Evolutionary conservation across 1,140 invertebrate genomes (phyloP).

Genomic region (Pseudomyrmex concolor): DNA sequence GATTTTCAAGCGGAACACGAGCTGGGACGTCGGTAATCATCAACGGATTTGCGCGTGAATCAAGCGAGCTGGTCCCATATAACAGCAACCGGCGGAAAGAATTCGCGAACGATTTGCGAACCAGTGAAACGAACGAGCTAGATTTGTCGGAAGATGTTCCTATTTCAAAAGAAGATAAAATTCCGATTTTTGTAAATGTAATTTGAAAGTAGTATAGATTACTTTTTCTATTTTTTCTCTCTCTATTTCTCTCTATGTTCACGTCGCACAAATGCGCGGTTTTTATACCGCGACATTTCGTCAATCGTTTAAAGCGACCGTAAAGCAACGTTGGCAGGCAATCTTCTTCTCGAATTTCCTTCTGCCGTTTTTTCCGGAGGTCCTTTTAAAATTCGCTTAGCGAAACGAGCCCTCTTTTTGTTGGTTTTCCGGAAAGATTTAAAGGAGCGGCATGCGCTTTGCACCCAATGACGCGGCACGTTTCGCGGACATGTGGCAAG

Average conservation of each 20-base stretch:
- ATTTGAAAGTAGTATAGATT: no score
- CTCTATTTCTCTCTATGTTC: no score
- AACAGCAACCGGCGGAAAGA: conserved; percentile 5
- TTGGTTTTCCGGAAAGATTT: conserved; percentile 28
- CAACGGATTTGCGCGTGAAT: conserved; percentile 35
- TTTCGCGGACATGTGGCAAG: conserved; percentile 28
- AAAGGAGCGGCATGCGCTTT: conserved; percentile 44
- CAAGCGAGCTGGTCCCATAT: background rate
- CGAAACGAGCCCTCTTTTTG: conserved; percentile 5
- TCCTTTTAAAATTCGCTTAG: conserved; percentile 52
- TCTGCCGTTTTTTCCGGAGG: background rate
- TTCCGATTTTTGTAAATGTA: no score
- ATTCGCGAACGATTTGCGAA: conserved; percentile 25
- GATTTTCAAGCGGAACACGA: conserved; percentile 67
- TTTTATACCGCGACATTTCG: background rate
- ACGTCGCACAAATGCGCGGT: no score
- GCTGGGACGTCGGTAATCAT: conserved; percentile 52
- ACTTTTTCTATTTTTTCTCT: no score
- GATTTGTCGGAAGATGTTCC: background rate
- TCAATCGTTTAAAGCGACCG: conserved; percentile 12
- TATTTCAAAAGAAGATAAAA: no score
- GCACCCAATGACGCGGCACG: conserved; percentile 13
- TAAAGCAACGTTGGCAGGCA: conserved; percentile 10
- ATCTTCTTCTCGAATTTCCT: background rate
- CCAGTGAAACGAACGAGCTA: background rate